Conservation (phyloP, 2,888 invertebrate genomes). For the Pycnomerus fuliginosus region DNA sequence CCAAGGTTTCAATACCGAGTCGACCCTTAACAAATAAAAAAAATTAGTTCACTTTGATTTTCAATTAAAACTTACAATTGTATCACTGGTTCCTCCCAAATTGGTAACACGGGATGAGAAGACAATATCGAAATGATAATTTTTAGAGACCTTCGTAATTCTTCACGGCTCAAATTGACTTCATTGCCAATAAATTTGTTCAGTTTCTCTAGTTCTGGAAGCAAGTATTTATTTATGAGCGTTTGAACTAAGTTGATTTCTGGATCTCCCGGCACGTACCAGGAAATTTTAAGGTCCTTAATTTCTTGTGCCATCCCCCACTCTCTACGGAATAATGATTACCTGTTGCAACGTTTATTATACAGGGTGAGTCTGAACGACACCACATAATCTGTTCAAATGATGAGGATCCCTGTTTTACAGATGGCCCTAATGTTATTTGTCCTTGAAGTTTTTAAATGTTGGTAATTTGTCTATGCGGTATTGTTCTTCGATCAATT, state of each 20-base stretch:
- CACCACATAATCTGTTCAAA: too few relatives aligned
- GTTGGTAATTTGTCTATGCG: too few relatives aligned
- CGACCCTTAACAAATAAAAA: constrained; percentile 53
- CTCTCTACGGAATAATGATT: constrained; percentile 60
- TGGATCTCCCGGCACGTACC: constrained; percentile 73
- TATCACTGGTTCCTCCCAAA: constrained; percentile 65
- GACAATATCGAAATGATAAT: constrained; percentile 67
- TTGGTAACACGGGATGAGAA: constrained; percentile 67
- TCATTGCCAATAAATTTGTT: constrained; percentile 59
- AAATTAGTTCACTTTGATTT: background rate
- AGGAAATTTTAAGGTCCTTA: constrained; percentile 65
- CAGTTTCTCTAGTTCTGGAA: constrained; percentile 63
- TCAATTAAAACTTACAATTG: constrained; percentile 49
- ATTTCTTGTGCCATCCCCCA: constrained; percentile 78
- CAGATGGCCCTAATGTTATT: too few relatives aligned
- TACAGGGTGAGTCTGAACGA: too few relatives aligned
- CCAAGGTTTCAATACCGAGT: constrained; percentile 59
- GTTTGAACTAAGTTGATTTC: constrained; percentile 68
- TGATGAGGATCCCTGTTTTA: too few relatives aligned
- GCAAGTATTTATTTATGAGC: constrained; percentile 65
- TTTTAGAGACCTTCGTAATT: constrained; percentile 66
- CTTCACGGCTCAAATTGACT: constrained; percentile 61
- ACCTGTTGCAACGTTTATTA: too few relatives aligned
- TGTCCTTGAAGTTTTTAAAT: too few relatives aligned
- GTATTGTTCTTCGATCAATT: too few relatives aligned